Base-by-base conservation (phyloP, 2,888 invertebrate species). In the Baccha elongata region DNA sequence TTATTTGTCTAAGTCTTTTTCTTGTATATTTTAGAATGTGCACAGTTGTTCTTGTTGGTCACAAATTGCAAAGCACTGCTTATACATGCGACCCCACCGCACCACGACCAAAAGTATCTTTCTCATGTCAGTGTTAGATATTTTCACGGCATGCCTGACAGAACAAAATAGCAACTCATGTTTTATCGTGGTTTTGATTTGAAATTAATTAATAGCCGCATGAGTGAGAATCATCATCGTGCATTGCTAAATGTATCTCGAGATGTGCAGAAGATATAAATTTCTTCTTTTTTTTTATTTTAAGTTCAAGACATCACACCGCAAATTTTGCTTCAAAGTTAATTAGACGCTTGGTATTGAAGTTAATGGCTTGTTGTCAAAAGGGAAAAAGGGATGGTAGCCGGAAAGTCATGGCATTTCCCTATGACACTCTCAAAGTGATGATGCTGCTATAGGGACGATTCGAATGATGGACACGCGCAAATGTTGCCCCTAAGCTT, bases 191-290 rank as follows among this genome's bases (percentile, higher is more conserved):
- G 67, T 23, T 81, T 83, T 83, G 83, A 78, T 78, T 78, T 73
- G 78, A 83, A 83, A 83, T 78, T 83, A 83, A 83, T 83, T 83
- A 83, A 83, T 83, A 73, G 78, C 50, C 83, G 83, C 83, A 78
- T 83, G 78, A 72, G 67, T 78, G 78, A 78, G 72, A 83, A 78
- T 68, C 76, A 64, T 83, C 60, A 60, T 58, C 58, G 40, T 55
- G n/a, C 55, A 83, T 83, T 60, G 76, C 65, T 62, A 65, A 71
- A 68, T 76, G 58, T 53, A 46, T 48, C 71, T 76, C 29, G 60
- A 73, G 67, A 73, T 68, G 37, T 23, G 42, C 19, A 23, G 23
- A 17, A 17, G 13, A 50, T 3, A 55, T 46, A 26, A 19, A n/a
- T n/a, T n/a, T n/a, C n/a, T n/a, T n/a, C n/a, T n/a, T n/a, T n/a